Evolutionary conservation across 2,888 invertebrate genomes (phyloP), one percentile per base, ranked within the genome.

Genomic region (Nomada flava): DNA sequence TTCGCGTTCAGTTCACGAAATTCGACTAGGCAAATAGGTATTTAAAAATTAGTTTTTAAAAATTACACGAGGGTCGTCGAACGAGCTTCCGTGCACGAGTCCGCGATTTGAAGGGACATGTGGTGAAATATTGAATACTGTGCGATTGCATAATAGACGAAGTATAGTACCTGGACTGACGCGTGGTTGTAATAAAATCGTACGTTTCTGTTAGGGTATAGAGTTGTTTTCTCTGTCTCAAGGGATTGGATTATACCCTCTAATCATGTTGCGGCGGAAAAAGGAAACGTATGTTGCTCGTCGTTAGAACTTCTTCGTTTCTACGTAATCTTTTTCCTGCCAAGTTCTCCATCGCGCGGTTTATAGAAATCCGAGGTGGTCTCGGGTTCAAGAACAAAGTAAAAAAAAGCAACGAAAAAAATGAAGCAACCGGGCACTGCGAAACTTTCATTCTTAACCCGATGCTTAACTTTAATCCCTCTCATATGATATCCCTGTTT

Each of bases 401-500:
- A 26, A 47, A 47, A 50, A 47, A 10, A 36, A 29, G 36, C 23
- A 42, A 20, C n/a, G 36, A 7, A 36, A 36, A 36, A 36, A 36
- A 36, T 36, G 36, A 36, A 36, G 36, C 36, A 7, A 47, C 10
- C 15, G 15, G 13, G 15, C 47, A 47, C 18, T 13, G n/a, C 47
- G 20, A n/a, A 71, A 60, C 18, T 59, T 73, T 23, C 57, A 36
- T 59, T 57, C 47, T 73, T 44, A 59, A 29, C 44, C 42, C 36
- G 70, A 50, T 77, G 13, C 64, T 53, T 65, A 55, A 68, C 23
- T 70, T 50, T 78, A 74, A 78, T 78, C 47, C 36, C 42, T 47
- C 9, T 13, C 26, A 20, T 23, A 36, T 42, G 20, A 70, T 60
- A 78, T 47, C 20, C 20, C 15, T 36, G 68, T 57, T 64, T 63